These are phyloP conservation scores for Carabus problematicus DNA, from an alignment of 2,888 invertebrate genomes.

Conservation along the genomic window DNA sequence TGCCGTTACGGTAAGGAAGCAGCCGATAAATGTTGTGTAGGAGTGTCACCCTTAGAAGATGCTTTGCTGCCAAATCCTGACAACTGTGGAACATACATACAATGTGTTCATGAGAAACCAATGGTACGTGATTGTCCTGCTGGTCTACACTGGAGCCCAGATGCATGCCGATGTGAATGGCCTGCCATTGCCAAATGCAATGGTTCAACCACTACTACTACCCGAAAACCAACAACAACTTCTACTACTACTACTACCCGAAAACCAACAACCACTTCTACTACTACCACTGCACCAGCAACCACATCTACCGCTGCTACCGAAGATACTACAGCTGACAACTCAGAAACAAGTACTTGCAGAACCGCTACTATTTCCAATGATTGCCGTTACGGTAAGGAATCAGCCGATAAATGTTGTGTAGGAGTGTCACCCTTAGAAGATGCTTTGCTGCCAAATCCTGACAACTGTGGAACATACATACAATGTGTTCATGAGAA, in stretches of 20 bases:
- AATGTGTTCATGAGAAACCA: constrained; percentile 28
- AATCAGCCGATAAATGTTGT: too few species aligned
- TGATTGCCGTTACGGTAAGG: too few species aligned
- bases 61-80: constrained; percentile 24
- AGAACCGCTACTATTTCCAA: too few species aligned
- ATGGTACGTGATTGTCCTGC: constrained; percentile 1
- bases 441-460: constrained; percentile 29
- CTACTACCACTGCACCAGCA: neutral
- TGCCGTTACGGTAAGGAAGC: too few species aligned
- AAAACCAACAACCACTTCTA: constrained; percentile 18
- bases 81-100: constrained; percentile 29
- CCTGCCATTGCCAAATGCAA: neutral
- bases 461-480: constrained; percentile 23
- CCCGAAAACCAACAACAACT: constrained; percentile 9
- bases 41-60: neutral
- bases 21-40: too few species aligned
- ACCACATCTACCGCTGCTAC: constrained; percentile 7
- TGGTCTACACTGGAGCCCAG: neutral
- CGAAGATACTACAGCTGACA: neutral
- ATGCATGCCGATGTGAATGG: neutral
- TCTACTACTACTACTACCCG: neutral
- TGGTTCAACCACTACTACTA: neutral
- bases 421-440: neutral
- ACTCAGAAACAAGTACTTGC: neutral
- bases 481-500: constrained; percentile 29